A percentile compares a stretch with the other conserved stretches of the same genome.
These are phyloP conservation scores for Anastrepha ludens DNA, from an alignment of 1,140 invertebrate genomes.

Conservation along the genomic window DNA sequence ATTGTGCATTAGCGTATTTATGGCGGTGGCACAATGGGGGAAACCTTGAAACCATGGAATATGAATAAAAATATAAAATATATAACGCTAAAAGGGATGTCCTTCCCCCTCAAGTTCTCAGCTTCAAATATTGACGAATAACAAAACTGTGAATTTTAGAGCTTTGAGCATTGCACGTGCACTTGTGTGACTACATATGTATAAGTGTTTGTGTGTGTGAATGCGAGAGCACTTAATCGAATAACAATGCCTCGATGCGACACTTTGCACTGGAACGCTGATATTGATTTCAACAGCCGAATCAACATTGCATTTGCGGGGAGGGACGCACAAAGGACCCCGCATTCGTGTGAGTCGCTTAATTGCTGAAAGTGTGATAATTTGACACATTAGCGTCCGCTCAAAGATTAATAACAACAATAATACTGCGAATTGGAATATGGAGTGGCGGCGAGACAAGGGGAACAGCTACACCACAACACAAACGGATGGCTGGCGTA, in stretches of 20 bases:
- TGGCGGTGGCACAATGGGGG: neutral
- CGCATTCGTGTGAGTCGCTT: neutral
- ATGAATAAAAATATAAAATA: constrained; percentile 38
- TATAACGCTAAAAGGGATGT: neutral
- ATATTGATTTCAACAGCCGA: constrained; percentile 24
- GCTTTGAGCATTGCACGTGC: neutral
- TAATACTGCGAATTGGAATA: neutral
- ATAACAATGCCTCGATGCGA: constrained; percentile 11
- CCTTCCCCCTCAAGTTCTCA: neutral
- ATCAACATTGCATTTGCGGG: neutral
- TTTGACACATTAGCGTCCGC: constrained; percentile 9
- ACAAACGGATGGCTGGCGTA: too few relatives aligned
- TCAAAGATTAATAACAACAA: neutral
- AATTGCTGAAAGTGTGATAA: neutral
- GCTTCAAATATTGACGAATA: neutral
- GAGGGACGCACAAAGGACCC: neutral
- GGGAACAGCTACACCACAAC: too few relatives aligned
- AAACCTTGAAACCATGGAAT: constrained; percentile 38
- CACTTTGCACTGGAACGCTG: constrained; percentile 33
- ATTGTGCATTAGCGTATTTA: neutral
- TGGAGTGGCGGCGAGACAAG: too few relatives aligned
- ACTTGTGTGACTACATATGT: neutral
- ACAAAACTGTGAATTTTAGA: constrained; percentile 40
- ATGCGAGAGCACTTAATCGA: constrained; percentile 6
- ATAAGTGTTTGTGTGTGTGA: neutral